Conservation (phyloP, 2,113 vertebrate species). For the Aramus guarauna region DNA sequence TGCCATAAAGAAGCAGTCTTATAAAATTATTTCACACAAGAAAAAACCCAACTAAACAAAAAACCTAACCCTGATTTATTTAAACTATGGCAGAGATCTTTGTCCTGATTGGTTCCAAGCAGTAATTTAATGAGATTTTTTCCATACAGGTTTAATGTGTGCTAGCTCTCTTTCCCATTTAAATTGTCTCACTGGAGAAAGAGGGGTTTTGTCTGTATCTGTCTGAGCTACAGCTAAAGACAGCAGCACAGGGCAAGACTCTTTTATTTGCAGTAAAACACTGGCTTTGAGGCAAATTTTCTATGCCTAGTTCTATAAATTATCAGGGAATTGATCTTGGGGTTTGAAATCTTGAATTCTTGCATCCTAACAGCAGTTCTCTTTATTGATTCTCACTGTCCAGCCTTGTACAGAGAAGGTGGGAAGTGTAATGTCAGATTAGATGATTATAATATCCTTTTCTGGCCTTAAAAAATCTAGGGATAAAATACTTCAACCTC, state of each 20-base stretch:
- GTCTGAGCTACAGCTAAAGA: background rate
- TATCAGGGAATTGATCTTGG: background rate
- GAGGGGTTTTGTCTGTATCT: background rate
- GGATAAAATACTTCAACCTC: background rate
- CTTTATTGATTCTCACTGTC: background rate
- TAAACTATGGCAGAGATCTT: background rate
- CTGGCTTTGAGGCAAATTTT: background rate
- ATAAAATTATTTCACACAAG: constrained; percentile 18
- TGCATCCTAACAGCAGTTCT: background rate
- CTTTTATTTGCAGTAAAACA: background rate
- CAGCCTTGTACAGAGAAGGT: background rate
- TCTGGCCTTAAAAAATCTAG: background rate
- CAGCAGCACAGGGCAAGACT: background rate
- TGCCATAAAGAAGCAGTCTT: background rate
- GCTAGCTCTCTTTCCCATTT: background rate
- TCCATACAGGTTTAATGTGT: background rate
- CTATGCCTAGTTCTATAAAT: background rate
- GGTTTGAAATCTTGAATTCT: background rate
- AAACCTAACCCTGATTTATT: constrained; percentile 11
- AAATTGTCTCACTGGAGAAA: background rate
- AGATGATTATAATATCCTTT: background rate
- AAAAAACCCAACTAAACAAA: background rate
- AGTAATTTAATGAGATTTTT: constrained; percentile 42
- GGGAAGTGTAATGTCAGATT: background rate
- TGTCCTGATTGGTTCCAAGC: background rate